Conservation (phyloP, 1,140 invertebrate genomes). For the Drosophila repletoides region DNA sequence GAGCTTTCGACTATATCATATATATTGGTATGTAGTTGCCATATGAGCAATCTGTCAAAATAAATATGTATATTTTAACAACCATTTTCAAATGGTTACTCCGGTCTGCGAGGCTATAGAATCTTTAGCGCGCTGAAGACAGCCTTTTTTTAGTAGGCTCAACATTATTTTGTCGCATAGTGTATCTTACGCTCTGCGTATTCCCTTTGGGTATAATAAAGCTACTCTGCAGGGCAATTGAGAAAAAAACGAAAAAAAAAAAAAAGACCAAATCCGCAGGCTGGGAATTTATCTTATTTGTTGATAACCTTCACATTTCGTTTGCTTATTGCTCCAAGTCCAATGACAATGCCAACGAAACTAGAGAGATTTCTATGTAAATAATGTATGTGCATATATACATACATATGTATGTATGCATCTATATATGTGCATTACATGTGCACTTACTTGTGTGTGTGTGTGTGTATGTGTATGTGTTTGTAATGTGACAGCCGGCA, state of each 20-base stretch:
- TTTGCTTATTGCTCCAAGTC: conserved; percentile 11
- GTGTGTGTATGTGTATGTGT: not conserved
- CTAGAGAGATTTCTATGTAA: not conserved
- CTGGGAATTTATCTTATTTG: conserved; percentile 1
- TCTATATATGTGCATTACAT: too few species aligned
- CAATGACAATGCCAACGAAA: conserved; percentile 25
- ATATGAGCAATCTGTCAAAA: too few species aligned
- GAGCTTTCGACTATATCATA: too few species aligned
- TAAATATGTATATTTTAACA: too few species aligned
- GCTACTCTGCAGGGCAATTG: not conserved
- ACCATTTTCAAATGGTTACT: not conserved
- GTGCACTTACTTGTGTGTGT: not conserved
- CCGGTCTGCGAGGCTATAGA: too few species aligned
- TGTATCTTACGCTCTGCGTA: too few species aligned
- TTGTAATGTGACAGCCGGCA: conserved; percentile 29
- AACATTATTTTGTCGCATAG: too few species aligned
- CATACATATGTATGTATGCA: not conserved
- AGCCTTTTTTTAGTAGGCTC: too few species aligned
- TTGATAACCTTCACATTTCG: conserved; percentile 39
- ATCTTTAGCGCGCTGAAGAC: too few species aligned
- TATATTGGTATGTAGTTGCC: too few species aligned
- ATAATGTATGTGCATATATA: not conserved
- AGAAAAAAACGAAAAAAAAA: not conserved
- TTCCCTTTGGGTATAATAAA: too few species aligned
- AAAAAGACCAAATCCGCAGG: not conserved